phyloP scores from a whole-genome alignment of 2,113 vertebrate genomes.

The Dipodomys merriami region DNA sequence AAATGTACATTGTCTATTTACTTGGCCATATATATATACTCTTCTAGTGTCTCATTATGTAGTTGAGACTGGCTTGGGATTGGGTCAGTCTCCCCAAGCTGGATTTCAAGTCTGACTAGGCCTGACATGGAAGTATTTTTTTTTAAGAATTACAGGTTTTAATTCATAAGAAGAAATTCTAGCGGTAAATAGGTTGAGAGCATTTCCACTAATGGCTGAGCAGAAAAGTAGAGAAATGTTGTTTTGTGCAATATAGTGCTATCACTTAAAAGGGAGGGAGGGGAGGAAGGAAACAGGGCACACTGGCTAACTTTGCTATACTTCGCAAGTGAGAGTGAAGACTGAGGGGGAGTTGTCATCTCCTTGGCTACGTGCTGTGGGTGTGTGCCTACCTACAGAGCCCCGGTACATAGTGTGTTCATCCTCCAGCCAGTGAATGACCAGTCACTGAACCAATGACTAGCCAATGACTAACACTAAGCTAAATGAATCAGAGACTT shows the following conservation, averaged over 20 bases:
- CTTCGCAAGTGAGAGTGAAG: neutral
- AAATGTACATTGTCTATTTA: neutral
- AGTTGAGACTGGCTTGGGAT: neutral
- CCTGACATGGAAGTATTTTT: neutral
- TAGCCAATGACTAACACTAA: neutral
- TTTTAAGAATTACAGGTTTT: neutral
- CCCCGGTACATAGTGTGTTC: neutral
- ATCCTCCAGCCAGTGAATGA: neutral
- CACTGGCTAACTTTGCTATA: too few species aligned
- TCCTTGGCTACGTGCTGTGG: neutral
- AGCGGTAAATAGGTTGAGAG: neutral
- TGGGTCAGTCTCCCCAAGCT: neutral
- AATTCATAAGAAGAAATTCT: constrained; percentile 6
- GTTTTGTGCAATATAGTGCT: neutral
- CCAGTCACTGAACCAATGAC: too few species aligned
- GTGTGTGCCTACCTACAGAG: neutral
- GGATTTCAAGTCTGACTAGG: neutral
- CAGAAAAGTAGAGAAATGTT: neutral
- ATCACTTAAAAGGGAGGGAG: neutral
- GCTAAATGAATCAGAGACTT: neutral
- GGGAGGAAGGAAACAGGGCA: too few species aligned
- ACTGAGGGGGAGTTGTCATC: neutral
- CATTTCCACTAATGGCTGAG: neutral
- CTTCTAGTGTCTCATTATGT: neutral
- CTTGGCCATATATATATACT: neutral